phyloP scores from a whole-genome alignment of 2,888 invertebrate species.

The Dryocosmus kuriphilus region DNA sequence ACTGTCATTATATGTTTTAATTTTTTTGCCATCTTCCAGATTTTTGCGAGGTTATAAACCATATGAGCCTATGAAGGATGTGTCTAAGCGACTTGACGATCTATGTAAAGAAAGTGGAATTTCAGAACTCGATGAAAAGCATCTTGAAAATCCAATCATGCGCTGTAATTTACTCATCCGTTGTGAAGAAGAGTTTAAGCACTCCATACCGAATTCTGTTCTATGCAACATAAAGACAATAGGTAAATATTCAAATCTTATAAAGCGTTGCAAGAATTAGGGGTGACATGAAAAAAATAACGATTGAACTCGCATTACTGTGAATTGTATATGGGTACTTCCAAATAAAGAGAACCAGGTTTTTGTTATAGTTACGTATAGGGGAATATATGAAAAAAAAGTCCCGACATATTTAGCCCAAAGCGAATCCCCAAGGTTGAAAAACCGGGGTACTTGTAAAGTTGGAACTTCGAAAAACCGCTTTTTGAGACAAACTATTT shows the following conservation, averaged over 20 bases:
- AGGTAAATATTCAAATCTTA: slow-evolving; percentile 78
- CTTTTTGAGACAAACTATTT: too few species aligned
- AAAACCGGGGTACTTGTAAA: too few species aligned
- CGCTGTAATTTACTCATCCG: slow-evolving; percentile 86
- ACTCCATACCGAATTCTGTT: slow-evolving; percentile 90
- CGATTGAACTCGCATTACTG: too few species aligned
- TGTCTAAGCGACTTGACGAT: slow-evolving; percentile 80
- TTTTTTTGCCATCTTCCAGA: slow-evolving; percentile 77
- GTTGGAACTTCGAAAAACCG: too few species aligned
- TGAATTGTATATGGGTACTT: too few species aligned
- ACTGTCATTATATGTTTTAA: too few species aligned
- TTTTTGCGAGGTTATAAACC: slow-evolving; percentile 87
- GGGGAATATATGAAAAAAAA: too few species aligned
- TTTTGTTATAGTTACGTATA: too few species aligned
- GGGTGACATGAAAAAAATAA: too few species aligned
- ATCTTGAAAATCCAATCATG: slow-evolving; percentile 73
- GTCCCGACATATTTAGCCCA: too few species aligned
- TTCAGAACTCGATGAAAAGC: slow-evolving; percentile 72
- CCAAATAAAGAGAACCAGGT: too few species aligned
- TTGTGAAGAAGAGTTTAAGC: slow-evolving; percentile 86
- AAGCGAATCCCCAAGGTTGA: too few species aligned
- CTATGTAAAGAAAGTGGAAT: slow-evolving; percentile 82
- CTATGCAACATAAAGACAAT: slow-evolving; percentile 87
- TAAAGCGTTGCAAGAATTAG: neutral
- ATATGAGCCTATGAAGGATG: slow-evolving; percentile 86